Conservation (phyloP, 2,797 vertebrate species). For the Sebastes flavidus region DNA sequence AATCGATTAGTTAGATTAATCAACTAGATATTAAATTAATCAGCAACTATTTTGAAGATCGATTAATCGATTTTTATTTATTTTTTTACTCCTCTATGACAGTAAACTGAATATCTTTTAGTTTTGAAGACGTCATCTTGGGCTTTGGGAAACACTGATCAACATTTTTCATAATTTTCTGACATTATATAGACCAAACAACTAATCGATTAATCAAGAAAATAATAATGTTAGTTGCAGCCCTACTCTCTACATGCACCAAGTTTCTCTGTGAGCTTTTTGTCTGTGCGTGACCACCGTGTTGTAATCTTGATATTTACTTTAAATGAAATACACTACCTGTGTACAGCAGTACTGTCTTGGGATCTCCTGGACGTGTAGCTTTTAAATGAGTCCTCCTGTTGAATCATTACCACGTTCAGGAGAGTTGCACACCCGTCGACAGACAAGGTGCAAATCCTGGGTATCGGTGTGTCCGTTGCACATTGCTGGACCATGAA, state of each 20-base stretch:
- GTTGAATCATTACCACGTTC: conserved; percentile 58
- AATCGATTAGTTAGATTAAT: too few species aligned
- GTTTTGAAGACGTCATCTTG: too few species aligned
- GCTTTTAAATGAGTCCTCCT: conserved; percentile 55
- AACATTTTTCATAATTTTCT: too few species aligned
- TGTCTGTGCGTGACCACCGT: background rate
- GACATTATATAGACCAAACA: too few species aligned
- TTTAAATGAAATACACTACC: conserved; percentile 43
- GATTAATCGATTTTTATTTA: too few species aligned
- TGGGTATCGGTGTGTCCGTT: conserved; percentile 23
- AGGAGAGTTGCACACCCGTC: conserved; percentile 26
- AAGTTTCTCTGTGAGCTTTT: background rate
- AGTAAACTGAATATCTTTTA: too few species aligned
- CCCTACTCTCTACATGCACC: background rate
- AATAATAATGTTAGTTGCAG: too few species aligned
- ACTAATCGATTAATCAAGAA: too few species aligned
- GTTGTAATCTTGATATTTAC: conserved; percentile 49
- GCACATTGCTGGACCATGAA: conserved; percentile 58
- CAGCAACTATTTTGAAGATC: too few species aligned
- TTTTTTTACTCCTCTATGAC: too few species aligned
- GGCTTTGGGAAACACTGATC: too few species aligned
- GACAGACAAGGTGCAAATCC: conserved; percentile 17
- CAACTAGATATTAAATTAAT: too few species aligned
- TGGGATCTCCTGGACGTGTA: conserved; percentile 30
- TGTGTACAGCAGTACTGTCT: conserved; percentile 27